Evolutionary conservation across 2,888 invertebrate genomes (phyloP).

Genomic region (Bellardia pandia): DNA sequence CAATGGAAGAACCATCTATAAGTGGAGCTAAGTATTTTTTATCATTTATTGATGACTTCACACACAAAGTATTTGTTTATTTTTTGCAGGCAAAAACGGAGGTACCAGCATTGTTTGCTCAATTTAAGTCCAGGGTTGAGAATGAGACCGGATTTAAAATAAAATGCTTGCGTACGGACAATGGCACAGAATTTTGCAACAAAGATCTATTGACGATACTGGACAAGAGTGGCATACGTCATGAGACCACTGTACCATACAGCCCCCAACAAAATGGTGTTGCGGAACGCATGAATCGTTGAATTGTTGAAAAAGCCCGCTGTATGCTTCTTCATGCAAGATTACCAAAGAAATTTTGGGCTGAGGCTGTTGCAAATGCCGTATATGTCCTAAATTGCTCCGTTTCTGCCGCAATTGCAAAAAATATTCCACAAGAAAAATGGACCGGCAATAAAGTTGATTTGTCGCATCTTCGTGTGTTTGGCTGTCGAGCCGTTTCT

Average conservation of each 20-base stretch:
- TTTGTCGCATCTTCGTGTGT: slow-evolving; percentile 60
- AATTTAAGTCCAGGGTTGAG: slow-evolving; percentile 77
- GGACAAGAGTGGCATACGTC: slow-evolving; percentile 75
- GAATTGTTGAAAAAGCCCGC: slow-evolving; percentile 38
- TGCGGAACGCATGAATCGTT: slow-evolving; percentile 65
- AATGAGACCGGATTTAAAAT: slow-evolving; percentile 76
- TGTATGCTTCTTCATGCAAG: slow-evolving; percentile 10
- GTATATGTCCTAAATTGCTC: slow-evolving; percentile 31
- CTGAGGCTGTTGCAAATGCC: slow-evolving; percentile 50
- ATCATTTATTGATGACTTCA: slow-evolving; percentile 81
- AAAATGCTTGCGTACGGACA: slow-evolving; percentile 78
- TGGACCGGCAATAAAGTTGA: slow-evolving; percentile 38
- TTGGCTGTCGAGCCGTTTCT: slow-evolving; percentile 59
- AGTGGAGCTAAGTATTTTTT: slow-evolving; percentile 74
- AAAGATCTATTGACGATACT: slow-evolving; percentile 74
- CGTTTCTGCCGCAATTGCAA: slow-evolving; percentile 53
- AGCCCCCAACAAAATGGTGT: slow-evolving; percentile 80
- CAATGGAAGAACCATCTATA: slow-evolving; percentile 32
- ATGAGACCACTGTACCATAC: slow-evolving; percentile 77
- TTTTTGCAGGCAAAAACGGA: no score
- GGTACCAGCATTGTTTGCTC: slow-evolving; percentile 74
- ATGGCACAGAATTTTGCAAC: slow-evolving; percentile 80
- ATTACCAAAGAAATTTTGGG: slow-evolving; percentile 50
- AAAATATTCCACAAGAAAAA: slow-evolving; percentile 67
- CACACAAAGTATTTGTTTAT: slow-evolving; percentile 47